A percentile compares a stretch with the other conserved stretches of the same genome.
Conservation (phyloP, 2,113 vertebrate species). For the Myotis davidii region DNA sequence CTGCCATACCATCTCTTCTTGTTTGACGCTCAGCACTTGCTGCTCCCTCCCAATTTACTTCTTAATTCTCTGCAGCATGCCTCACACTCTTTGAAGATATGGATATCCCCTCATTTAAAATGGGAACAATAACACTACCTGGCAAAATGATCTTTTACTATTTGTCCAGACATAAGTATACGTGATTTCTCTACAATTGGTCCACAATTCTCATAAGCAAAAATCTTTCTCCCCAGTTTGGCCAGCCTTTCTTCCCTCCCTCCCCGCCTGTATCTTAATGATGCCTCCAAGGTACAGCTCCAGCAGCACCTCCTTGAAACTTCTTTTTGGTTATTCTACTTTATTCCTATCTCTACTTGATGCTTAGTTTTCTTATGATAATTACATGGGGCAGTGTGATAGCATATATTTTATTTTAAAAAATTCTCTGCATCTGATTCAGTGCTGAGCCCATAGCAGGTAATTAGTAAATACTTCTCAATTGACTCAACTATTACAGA, state of each 20-base stretch:
- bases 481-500: not conserved
- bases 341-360: not conserved
- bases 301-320: not conserved
- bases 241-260: not conserved
- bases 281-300: not conserved
- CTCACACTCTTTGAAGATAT: not conserved
- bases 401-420: not conserved
- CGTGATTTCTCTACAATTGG: not conserved
- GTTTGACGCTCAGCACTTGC: not conserved
- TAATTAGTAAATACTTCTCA: slow-evolving; percentile 2
- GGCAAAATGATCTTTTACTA: not conserved
- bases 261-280: not conserved
- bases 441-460: not conserved
- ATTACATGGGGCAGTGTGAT: not conserved
- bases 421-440: not conserved
- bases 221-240: not conserved
- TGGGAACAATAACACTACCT: not conserved
- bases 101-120: not conserved
- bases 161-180: not conserved
- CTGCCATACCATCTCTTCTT: not conserved
- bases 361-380: not conserved
- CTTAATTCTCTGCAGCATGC: not conserved
- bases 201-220: not conserved
- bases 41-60: not conserved
- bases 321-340: not conserved